These are phyloP conservation scores for Enteromius anoplus DNA, from an alignment of 2,797 vertebrate species.

Conservation along the genomic window DNA sequence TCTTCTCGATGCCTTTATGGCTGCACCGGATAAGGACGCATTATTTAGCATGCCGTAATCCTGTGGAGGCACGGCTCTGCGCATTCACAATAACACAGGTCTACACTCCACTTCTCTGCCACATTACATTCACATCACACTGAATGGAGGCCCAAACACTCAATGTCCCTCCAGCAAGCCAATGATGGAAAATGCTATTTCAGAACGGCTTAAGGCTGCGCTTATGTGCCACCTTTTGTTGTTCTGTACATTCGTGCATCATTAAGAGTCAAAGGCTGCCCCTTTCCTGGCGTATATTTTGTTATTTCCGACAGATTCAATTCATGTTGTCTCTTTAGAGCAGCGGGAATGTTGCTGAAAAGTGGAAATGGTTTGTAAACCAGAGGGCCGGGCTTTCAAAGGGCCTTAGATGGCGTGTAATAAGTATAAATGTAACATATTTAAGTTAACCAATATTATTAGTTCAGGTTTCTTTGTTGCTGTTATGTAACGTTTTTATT, in stretches of 20 bases:
- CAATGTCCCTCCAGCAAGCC: constrained; percentile 48
- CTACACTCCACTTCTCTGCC: constrained; percentile 50
- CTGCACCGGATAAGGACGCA: constrained; percentile 1
- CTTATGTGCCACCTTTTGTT: constrained; percentile 48
- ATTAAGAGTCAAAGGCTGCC: constrained; percentile 53
- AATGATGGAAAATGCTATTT: constrained; percentile 55
- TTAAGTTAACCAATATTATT: neutral
- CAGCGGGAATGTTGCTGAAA: constrained; percentile 20
- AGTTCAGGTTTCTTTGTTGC: neutral
- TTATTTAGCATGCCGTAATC: constrained; percentile 22
- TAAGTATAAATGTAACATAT: neutral
- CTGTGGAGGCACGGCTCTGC: neutral
- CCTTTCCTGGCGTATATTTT: constrained; percentile 48
- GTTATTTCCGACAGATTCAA: constrained; percentile 46
- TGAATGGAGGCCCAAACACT: constrained; percentile 30
- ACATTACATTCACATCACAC: constrained; percentile 55
- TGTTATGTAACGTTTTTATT: neutral
- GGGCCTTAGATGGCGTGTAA: neutral
- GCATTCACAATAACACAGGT: constrained; percentile 40
- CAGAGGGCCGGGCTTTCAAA: constrained; percentile 17
- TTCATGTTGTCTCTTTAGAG: constrained; percentile 50
- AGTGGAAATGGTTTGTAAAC: constrained; percentile 39
- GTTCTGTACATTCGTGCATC: constrained; percentile 43
- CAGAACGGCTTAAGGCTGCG: constrained; percentile 46
- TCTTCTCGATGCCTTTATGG: constrained; percentile 1